Base-by-base conservation (phyloP, 2,888 invertebrate species). In the Creontiades dilutus region DNA sequence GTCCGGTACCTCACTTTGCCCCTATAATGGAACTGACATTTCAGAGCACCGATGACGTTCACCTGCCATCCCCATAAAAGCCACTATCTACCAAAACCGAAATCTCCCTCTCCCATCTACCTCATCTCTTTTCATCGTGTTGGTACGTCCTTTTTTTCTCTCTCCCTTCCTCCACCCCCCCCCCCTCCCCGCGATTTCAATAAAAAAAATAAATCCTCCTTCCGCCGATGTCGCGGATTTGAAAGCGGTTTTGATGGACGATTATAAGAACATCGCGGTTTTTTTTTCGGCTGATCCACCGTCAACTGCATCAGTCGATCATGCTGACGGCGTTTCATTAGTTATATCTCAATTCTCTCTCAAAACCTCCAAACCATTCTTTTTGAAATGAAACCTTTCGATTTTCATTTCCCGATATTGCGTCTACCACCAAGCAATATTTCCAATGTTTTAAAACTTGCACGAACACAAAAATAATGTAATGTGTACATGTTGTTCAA, bases 41-140 rank as follows among this genome's bases (percentile, higher is more conserved):
- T 82, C 82, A 82, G 82, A 82, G 82, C 47, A 82, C 82, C 82
- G 82, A 82, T 82, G 78, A 78, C 78, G 78, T 47, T 19, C 82
- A 82, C 82, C 82, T 82, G 82, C 82, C 82, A 82, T 23, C 82
- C 82, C 82, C 82, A 82, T 82, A 82, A 82, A 82, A 52, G 82
- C 82, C 82, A 82, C 82, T 82, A 82, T 82, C 82, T 82, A 48
- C 52, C 48, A 46, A 78, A 46, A 52, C 19, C 80, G 57, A 81
- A 81, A 81, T 46, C 37, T 81, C 47, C 19, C 80, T 52, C 78
- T 7, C 68, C 68, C 68, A 68, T 68, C 68, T 23, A 68, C 68
- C 23, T 68, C 68, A 68, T 68, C 68, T 68, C 68, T 68, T 68
- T 68, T 68, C 68, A 68, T 23, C 68, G 68, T 68, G 68, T 23